Evolutionary conservation across 2,113 vertebrate genomes (phyloP).

Genomic region (Bombycilla garrulus): DNA sequence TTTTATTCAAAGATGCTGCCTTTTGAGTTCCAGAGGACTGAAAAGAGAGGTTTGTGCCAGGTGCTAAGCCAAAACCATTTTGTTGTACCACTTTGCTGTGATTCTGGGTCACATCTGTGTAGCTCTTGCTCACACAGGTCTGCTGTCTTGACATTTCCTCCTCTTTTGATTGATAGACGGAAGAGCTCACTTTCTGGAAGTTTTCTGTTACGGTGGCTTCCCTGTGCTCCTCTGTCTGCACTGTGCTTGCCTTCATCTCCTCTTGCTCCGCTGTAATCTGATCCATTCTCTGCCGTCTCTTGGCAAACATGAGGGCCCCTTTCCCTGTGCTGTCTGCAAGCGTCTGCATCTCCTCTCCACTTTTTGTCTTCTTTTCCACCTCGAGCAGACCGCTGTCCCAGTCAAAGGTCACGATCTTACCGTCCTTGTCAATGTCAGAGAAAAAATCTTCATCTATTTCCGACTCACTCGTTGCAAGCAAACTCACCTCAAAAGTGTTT

Average conservation of each 20-base stretch:
- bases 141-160: conserved; percentile 41
- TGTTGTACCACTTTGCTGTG: conserved; percentile 68
- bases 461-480: conserved; percentile 77
- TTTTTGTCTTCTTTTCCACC: conserved; percentile 82
- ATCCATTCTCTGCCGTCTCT: conserved; percentile 89
- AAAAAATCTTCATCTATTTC: conserved; percentile 86
- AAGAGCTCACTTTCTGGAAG: conserved; percentile 67
- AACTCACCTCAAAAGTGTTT: conserved; percentile 78
- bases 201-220: conserved; percentile 43
- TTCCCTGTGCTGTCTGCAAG: conserved; percentile 92
- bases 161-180: conserved; percentile 62
- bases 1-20: conserved; percentile 77
- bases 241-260: conserved; percentile 78
- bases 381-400: conserved; percentile 89
- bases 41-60: conserved; percentile 51
- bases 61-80: conserved; percentile 75
- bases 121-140: conserved; percentile 73
- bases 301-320: conserved; percentile 94
- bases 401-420: conserved; percentile 82
- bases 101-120: conserved; percentile 78
- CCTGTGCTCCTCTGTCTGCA: conserved; percentile 69
- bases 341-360: conserved; percentile 83
- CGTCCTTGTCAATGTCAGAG: conserved; percentile 73
- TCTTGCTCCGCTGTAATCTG: conserved; percentile 92
- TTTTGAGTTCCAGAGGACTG: conserved; percentile 74